Percentiles rank a stretch among this genome's conserved stretches.
Conservation (phyloP, 2,113 vertebrate genomes). For the Thalassoma bifasciatum region DNA sequence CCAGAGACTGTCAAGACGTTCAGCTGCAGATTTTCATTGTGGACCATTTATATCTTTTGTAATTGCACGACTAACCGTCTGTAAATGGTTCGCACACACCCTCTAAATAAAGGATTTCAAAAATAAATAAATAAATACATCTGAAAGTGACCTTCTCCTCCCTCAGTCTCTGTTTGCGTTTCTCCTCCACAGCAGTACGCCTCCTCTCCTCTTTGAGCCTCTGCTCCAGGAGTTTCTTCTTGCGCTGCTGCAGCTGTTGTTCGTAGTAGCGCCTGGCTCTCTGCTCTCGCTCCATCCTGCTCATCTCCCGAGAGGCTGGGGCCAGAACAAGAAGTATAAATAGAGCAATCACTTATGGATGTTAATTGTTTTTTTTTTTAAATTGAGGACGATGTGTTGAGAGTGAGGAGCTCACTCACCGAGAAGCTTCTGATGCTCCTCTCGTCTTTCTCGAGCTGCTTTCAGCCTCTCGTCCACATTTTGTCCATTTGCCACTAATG, state of each 20-base stretch:
- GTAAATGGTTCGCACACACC: too few relatives aligned
- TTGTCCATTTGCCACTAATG: conserved; percentile 80
- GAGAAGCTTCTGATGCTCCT: conserved; percentile 87
- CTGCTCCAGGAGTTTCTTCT: conserved; percentile 90
- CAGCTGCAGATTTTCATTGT: too few relatives aligned
- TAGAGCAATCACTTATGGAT: conserved; percentile 8
- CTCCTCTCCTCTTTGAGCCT: conserved; percentile 89
- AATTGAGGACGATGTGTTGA: conserved; percentile 11
- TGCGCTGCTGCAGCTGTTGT: conserved; percentile 91
- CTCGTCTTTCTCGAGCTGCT: conserved; percentile 90
- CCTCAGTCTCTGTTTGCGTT: conserved; percentile 88
- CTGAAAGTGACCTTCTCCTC: conserved; percentile 95
- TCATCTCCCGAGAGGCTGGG: conserved; percentile 87
- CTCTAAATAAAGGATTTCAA: too few relatives aligned
- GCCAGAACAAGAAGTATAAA: conserved; percentile 9
- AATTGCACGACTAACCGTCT: too few relatives aligned
- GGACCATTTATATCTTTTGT: too few relatives aligned
- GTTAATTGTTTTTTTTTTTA: background rate
- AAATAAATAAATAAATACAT: too few relatives aligned
- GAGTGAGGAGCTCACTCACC: conserved; percentile 79
- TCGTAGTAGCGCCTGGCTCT: conserved; percentile 89
- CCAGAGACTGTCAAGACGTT: too few relatives aligned
- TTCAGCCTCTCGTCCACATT: conserved; percentile 91
- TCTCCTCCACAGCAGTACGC: conserved; percentile 91
- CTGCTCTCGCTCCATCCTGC: conserved; percentile 90